Base-by-base conservation (phyloP, 2,888 invertebrate species). In the Caenorhabditis sp. region DNA sequence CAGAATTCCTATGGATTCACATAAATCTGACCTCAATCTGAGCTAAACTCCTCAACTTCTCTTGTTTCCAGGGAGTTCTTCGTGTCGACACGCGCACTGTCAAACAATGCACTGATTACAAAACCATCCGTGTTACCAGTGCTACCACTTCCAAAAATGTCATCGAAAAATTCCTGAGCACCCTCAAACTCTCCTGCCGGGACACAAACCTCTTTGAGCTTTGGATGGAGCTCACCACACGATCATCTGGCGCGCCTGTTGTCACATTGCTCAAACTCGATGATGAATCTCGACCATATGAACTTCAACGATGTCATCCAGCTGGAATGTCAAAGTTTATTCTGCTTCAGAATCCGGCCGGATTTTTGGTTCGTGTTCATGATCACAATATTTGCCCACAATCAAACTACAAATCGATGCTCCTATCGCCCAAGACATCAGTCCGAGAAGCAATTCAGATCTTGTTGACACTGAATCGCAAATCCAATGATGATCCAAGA, bases 81-180 rank as follows among this genome's bases (percentile, higher is more conserved):
- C 94, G 94, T 90, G 94, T 95, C 58, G 95, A 93, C 90, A 94
- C 95, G 25, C 92, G 92, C 84, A 93, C 94, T 86, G 91, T 95
- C 68, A 92, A 94, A 67, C 93, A 94, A 27, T 95, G 95, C 90
- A 95, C 95, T 88, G 95, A 95, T 89, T 95, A 96, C 91, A 95
- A 95, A 90, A 96, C 95, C 0, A 90, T 96, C 70, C 92, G 93
- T 80, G 93, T 95, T 83, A 93, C 93, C 61, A 93, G 93, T 91
- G 92, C 93, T 85, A 95, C 94, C 17, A 93, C 94, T 1, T 94
- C 78, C 2, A 63, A 61, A n/a, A 93, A 95, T 69, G 93, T 96
- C 77, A 93, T 95, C 14, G 90, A 91, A 73, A 93, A 93, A 61
- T 90, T 96, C 25, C 90, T 96, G 76, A 92, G 93, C 89, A 95